phyloP scores from a whole-genome alignment of 2,888 invertebrate genomes.

The Tetranychus truncatus region DNA sequence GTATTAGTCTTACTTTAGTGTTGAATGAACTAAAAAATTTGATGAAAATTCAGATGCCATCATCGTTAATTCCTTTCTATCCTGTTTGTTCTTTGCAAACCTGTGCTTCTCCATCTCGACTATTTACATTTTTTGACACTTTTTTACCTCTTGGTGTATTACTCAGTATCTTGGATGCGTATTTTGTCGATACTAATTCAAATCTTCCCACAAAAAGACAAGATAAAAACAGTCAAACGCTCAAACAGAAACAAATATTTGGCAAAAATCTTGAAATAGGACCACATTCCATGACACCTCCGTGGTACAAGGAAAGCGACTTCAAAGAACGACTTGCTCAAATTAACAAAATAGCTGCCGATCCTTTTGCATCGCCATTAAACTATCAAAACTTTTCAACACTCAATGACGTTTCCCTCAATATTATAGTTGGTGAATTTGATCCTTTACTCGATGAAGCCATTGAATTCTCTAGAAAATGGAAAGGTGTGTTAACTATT shows the following conservation, averaged over 20 bases:
- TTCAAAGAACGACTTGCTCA: background rate
- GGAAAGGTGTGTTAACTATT: constrained; percentile 9
- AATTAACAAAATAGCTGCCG: background rate
- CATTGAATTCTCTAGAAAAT: constrained; percentile 6
- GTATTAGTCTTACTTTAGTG: constrained; percentile 56
- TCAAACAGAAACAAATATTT: background rate
- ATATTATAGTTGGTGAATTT: constrained; percentile 5
- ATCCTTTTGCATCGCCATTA: constrained; percentile 9
- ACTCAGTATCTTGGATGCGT: constrained; percentile 58
- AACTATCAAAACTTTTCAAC: constrained; percentile 1
- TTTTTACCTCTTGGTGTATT: constrained; percentile 81
- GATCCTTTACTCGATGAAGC: constrained; percentile 9
- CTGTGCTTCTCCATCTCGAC: constrained; percentile 49
- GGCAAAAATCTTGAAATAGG: background rate
- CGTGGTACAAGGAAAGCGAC: background rate
- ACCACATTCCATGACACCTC: constrained; percentile 2
- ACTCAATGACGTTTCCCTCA: background rate
- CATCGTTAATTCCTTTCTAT: constrained; percentile 41
- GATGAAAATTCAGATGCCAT: constrained; percentile 9
- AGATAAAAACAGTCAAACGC: background rate
- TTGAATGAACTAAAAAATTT: constrained; percentile 44
- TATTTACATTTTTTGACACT: constrained; percentile 82
- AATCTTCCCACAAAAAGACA: background rate
- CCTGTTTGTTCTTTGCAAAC: constrained; percentile 33
- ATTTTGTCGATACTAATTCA: constrained; percentile 4